A percentile compares a stretch with the other conserved stretches of the same genome.
phyloP scores from a whole-genome alignment of 2,888 invertebrate genomes.

The Marasmarcha lunaedactyla region DNA sequence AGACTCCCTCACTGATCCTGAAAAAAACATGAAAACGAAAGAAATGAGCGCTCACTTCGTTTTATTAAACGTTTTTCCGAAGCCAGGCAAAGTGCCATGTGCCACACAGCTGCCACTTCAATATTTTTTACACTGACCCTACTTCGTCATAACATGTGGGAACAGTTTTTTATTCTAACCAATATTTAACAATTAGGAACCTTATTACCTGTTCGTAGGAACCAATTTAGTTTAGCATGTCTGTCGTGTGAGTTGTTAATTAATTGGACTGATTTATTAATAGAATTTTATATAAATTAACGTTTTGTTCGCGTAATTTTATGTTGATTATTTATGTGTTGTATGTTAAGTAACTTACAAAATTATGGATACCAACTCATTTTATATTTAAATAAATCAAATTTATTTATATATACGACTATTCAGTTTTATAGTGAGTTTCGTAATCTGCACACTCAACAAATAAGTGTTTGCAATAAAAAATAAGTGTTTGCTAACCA shows the following conservation, averaged over 20 bases:
- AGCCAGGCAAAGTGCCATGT: conserved; percentile 32
- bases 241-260: background rate
- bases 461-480: too few relatives aligned
- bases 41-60: conserved; percentile 29
- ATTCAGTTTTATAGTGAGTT: too few relatives aligned
- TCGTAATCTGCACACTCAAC: too few relatives aligned
- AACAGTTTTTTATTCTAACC: conserved; percentile 36
- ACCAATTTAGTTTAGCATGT: background rate
- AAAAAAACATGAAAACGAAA: conserved; percentile 30
- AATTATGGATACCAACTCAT: too few relatives aligned
- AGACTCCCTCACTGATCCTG: conserved; percentile 11
- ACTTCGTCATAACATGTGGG: conserved; percentile 61
- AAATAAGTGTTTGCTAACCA: too few relatives aligned
- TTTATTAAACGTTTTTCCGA: conserved; percentile 45
- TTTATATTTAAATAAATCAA: too few relatives aligned
- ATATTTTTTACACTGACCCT: conserved; percentile 65
- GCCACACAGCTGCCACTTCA: conserved; percentile 57
- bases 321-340: too few relatives aligned
- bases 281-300: background rate
- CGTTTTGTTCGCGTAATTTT: too few relatives aligned
- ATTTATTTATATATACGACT: too few relatives aligned
- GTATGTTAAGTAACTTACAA: too few relatives aligned
- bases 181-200: background rate
- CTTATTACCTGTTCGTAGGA: background rate
- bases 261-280: background rate